Percentiles rank a stretch among this genome's conserved stretches.
Conservation (phyloP, 2,113 vertebrate genomes). For the Corythoichthys intestinalis region DNA sequence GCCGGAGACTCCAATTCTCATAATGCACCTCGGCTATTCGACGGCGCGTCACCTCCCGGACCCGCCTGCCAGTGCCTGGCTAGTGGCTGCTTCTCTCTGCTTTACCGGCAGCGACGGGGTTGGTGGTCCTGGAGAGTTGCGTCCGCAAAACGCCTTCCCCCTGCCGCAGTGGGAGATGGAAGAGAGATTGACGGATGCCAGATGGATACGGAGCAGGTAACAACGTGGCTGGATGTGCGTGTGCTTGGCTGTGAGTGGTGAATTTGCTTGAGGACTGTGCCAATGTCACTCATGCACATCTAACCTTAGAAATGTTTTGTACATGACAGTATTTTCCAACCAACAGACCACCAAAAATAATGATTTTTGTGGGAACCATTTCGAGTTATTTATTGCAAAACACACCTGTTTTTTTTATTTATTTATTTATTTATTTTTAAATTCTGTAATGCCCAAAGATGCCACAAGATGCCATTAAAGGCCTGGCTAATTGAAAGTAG, state of each 20-base stretch:
- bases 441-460: background rate
- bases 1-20: constrained; percentile 62
- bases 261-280: background rate
- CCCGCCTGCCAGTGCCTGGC: background rate
- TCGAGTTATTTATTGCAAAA: background rate
- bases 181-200: constrained; percentile 52
- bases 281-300: background rate
- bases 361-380: background rate
- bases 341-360: no score
- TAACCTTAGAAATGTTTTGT: background rate
- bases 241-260: background rate
- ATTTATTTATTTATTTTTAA: background rate
- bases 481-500: background rate
- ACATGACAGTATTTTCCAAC: background rate
- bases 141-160: constrained; percentile 23
- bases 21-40: constrained; percentile 37
- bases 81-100: constrained; percentile 4
- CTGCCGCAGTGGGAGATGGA: constrained; percentile 49
- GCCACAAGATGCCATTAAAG: background rate
- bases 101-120: constrained; percentile 17
- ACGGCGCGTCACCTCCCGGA: constrained; percentile 9
- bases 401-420: background rate
- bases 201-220: constrained; percentile 73
- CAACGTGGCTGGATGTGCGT: constrained; percentile 10
- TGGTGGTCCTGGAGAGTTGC: constrained; percentile 23